A percentile compares a stretch with the other conserved stretches of the same genome.
Conservation (phyloP, 2,797 vertebrate genomes). For the Coregonus sp. region DNA sequence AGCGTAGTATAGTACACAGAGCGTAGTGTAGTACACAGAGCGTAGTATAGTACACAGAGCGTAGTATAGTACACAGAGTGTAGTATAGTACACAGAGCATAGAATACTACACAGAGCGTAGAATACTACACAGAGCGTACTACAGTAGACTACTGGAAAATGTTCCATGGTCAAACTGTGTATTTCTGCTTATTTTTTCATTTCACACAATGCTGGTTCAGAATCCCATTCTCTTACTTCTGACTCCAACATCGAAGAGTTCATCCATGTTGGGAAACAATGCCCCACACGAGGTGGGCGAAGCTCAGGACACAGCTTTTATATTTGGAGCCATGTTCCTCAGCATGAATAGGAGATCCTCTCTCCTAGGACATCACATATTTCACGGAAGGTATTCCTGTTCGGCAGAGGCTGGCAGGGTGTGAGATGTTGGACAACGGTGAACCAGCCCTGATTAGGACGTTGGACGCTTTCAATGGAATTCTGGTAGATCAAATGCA, state of each 20-base stretch:
- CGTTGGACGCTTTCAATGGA: background rate
- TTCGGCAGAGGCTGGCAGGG: background rate
- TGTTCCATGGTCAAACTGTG: background rate
- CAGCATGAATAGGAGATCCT: background rate
- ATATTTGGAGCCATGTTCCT: background rate
- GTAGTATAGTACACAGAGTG: too few relatives aligned
- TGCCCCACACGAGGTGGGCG: too few relatives aligned
- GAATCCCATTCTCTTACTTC: background rate
- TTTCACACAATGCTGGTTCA: background rate
- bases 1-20: too few relatives aligned
- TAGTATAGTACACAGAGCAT: too few relatives aligned
- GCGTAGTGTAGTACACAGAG: too few relatives aligned
- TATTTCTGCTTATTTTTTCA: background rate
- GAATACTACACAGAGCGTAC: too few relatives aligned
- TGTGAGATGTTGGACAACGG: slow-evolving; percentile 3
- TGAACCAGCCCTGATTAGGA: background rate
- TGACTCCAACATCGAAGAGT: background rate
- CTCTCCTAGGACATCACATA: background rate
- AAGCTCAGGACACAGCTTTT: background rate
- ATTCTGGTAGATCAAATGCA: background rate
- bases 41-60: too few relatives aligned
- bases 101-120: too few relatives aligned
- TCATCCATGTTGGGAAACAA: background rate
- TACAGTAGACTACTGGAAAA: too few relatives aligned
- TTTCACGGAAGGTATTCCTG: background rate